These are phyloP conservation scores for Platorchestia sp. DNA, from an alignment of 1,140 invertebrate species.

Conservation along the genomic window DNA sequence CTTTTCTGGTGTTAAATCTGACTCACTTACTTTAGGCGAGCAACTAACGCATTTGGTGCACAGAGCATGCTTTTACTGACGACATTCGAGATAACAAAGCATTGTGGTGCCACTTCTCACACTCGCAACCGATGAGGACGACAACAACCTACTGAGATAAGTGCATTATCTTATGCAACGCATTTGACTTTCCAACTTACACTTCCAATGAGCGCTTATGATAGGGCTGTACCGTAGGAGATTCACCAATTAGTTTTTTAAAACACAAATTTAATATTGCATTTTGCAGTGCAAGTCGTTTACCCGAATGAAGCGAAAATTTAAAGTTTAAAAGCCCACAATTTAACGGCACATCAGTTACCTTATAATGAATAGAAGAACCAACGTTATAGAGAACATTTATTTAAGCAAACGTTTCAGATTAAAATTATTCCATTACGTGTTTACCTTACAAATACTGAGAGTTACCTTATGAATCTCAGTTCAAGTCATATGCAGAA, in stretches of 20 bases:
- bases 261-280: neutral
- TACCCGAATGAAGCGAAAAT: neutral
- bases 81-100: neutral
- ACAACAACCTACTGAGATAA: slow-evolving; percentile 31
- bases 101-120: slow-evolving; percentile 3
- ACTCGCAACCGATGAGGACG: neutral
- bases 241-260: neutral
- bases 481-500: neutral
- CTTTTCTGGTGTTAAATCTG: neutral
- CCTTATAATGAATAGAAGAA: too few species aligned
- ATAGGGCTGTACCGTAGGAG: neutral
- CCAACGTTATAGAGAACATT: too few species aligned
- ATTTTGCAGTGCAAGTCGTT: neutral
- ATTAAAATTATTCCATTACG: too few species aligned
- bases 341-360: neutral
- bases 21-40: neutral
- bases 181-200: neutral
- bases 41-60: neutral
- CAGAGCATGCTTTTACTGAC: neutral
- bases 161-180: neutral
- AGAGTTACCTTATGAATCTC: neutral
- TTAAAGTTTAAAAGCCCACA: neutral
- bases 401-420: too few species aligned
- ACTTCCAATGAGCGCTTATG: neutral
- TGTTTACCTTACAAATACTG: too few species aligned